These are phyloP conservation scores for Latrodectus elegans DNA, from an alignment of 2,888 invertebrate species.

Conservation along the genomic window DNA sequence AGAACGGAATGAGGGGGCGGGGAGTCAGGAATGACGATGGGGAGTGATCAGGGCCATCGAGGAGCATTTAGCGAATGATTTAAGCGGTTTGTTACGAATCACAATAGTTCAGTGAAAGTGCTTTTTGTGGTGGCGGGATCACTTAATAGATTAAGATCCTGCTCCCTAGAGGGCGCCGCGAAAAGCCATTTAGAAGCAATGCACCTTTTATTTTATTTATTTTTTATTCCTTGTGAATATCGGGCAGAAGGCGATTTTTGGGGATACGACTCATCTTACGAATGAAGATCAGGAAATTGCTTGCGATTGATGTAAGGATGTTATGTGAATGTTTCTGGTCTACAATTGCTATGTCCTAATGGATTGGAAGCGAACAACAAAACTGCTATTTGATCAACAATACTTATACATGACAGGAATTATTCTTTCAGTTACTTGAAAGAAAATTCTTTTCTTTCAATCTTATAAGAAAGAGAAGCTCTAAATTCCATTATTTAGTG, in stretches of 20 bases:
- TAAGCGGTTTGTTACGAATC: constrained; percentile 65
- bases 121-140: constrained; percentile 56
- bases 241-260: background rate
- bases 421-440: too few species aligned
- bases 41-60: constrained; percentile 39
- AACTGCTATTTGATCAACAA: too few species aligned
- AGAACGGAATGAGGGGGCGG: background rate
- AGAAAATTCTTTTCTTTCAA: too few species aligned
- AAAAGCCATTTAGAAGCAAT: constrained; percentile 56
- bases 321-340: constrained; percentile 7
- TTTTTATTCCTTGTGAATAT: background rate
- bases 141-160: constrained; percentile 64
- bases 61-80: constrained; percentile 59
- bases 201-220: background rate
- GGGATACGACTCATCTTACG: constrained; percentile 21
- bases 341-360: too few species aligned
- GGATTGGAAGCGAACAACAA: too few species aligned
- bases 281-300: constrained; percentile 41
- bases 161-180: constrained; percentile 14
- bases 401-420: too few species aligned
- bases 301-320: constrained; percentile 32
- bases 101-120: constrained; percentile 49
- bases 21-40: constrained; percentile 24
- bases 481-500: too few species aligned
- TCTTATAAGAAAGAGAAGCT: too few species aligned